Evolutionary conservation across 2,797 vertebrate genomes (phyloP).

Genomic region (Podargus strigoides): DNA sequence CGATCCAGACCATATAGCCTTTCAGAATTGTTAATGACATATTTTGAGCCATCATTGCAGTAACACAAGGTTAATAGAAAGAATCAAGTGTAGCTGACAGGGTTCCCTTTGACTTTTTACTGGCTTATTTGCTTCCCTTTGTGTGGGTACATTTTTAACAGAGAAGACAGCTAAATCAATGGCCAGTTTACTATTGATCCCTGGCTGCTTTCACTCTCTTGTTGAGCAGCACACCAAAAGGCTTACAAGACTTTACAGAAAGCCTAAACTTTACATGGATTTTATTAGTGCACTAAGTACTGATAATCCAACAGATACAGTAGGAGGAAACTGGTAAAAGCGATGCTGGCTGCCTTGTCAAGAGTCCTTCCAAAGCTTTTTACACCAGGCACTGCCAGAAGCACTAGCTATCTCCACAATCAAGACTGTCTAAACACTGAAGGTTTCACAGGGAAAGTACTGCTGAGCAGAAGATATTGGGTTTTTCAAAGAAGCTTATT

Average conservation of each 20-base stretch:
- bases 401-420: neutral
- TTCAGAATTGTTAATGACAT: neutral
- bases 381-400: neutral
- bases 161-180: slow-evolving; percentile 15
- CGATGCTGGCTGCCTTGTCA: neutral
- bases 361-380: neutral
- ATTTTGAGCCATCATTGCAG: neutral
- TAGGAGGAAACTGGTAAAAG: neutral
- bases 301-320: neutral
- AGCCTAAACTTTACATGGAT: neutral
- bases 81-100: neutral
- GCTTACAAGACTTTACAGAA: neutral
- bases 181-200: slow-evolving; percentile 13
- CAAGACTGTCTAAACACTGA: neutral
- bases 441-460: neutral
- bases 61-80: neutral
- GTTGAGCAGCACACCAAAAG: neutral
- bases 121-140: slow-evolving; percentile 9
- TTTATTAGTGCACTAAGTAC: neutral
- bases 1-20: neutral
- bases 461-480: neutral
- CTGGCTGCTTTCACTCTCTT: neutral
- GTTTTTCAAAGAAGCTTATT: neutral
- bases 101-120: neutral
- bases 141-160: neutral